phyloP scores from a whole-genome alignment of 2,888 invertebrate species.

The Catocala nupta region DNA sequence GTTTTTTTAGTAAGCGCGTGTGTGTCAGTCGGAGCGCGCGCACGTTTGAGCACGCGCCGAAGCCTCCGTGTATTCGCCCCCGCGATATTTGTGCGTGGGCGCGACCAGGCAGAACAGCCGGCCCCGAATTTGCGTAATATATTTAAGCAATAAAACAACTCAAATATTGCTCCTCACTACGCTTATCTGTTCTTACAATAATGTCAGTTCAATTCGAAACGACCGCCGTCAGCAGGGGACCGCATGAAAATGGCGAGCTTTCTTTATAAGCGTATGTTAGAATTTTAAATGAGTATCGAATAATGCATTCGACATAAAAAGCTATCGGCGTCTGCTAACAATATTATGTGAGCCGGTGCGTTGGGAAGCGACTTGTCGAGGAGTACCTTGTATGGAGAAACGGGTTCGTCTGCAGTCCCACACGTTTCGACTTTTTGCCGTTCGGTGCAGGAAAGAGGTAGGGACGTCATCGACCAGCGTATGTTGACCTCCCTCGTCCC shows the following conservation, averaged over 20 bases:
- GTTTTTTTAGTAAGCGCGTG: conserved; percentile 70
- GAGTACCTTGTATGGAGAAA: conserved; percentile 85
- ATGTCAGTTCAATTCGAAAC: conserved; percentile 54
- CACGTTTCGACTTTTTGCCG: conserved; percentile 85
- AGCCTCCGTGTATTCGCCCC: conserved; percentile 83
- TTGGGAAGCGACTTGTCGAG: conserved; percentile 82
- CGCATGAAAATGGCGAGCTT: conserved; percentile 83
- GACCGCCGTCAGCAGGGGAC: conserved; percentile 80
- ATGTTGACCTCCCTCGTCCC: conserved; percentile 63
- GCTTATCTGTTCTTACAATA: conserved; percentile 34
- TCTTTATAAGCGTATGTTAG: conserved; percentile 86
- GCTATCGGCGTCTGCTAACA: conserved; percentile 85
- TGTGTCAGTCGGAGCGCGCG: conserved; percentile 78
- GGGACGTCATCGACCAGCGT: conserved; percentile 67
- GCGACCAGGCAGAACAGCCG: conserved; percentile 64
- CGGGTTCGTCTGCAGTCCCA: conserved; percentile 85
- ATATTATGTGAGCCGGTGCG: conserved; percentile 86
- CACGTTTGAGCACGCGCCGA: conserved; percentile 81
- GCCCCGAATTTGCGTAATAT: conserved; percentile 85
- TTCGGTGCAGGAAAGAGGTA: conserved; percentile 78
- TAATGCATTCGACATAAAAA: conserved; percentile 87
- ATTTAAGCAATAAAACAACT: conserved; percentile 71
- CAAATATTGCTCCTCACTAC: conserved; percentile 46
- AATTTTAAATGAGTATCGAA: conserved; percentile 88
- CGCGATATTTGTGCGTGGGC: conserved; percentile 83